A percentile compares a stretch with the other conserved stretches of the same genome.
These are phyloP conservation scores for Caretta caretta DNA, from an alignment of 2,113 vertebrate species.

Conservation along the genomic window DNA sequence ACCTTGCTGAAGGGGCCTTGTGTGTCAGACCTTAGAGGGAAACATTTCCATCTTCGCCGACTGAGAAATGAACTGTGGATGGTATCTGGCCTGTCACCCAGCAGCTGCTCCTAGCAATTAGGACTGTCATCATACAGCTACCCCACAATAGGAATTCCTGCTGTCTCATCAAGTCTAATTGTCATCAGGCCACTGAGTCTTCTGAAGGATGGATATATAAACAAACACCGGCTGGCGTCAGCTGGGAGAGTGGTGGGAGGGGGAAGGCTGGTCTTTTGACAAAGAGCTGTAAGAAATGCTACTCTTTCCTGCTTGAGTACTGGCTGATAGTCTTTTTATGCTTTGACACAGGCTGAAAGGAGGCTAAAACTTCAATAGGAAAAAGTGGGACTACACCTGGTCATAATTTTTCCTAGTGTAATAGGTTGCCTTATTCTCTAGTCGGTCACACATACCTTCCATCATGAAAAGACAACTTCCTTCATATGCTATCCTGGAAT, in stretches of 20 bases:
- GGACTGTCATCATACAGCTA: neutral
- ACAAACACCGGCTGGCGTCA: neutral
- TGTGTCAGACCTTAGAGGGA: neutral
- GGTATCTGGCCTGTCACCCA: neutral
- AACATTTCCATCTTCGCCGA: conserved; percentile 25
- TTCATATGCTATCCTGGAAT: neutral
- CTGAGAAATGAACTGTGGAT: neutral
- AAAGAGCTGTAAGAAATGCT: neutral
- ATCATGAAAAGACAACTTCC: neutral
- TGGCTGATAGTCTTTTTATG: neutral
- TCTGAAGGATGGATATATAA: neutral
- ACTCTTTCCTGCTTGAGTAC: neutral
- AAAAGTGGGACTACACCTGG: neutral
- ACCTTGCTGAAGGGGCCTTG: neutral
- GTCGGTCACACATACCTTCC: neutral
- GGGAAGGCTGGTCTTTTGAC: neutral
- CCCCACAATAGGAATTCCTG: neutral
- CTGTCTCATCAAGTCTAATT: neutral
- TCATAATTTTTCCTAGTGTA: neutral
- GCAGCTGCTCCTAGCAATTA: neutral
- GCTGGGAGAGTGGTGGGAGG: neutral
- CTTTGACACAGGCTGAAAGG: neutral
- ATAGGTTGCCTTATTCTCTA: neutral
- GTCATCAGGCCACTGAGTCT: neutral
- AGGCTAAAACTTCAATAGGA: neutral